phyloP scores from a whole-genome alignment of 2,797 vertebrate genomes.

The Rhinatrema bivittatum region DNA sequence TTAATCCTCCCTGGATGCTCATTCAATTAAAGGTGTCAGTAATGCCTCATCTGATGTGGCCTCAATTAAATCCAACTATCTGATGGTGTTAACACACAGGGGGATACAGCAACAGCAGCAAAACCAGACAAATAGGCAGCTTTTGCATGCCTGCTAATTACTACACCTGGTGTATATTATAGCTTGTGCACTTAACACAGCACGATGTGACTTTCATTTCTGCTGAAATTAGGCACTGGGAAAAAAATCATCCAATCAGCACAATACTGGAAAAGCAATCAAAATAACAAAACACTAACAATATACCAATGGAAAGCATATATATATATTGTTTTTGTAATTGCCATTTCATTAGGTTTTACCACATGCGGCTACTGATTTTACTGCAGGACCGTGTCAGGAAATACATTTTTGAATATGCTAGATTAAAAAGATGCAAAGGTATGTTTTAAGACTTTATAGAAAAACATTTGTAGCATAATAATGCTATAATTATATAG shows the following conservation, averaged over 20 bases:
- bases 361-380: no score
- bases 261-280: conserved; percentile 10
- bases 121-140: conserved; percentile 67
- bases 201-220: conserved; percentile 44
- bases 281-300: conserved; percentile 1
- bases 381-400: no score
- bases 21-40: conserved; percentile 84
- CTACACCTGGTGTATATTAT: conserved; percentile 78
- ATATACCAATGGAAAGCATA: conserved; percentile 14
- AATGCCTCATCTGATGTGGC: conserved; percentile 80
- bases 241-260: conserved; percentile 6
- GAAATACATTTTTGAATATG: no score
- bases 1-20: conserved; percentile 80
- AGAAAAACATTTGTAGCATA: no score
- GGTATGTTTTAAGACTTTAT: no score
- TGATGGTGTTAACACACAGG: conserved; percentile 73
- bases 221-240: conserved; percentile 9
- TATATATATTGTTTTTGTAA: not conserved
- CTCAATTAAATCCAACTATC: conserved; percentile 81
- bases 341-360: no score
- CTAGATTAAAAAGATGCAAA: no score
- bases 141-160: conserved; percentile 69
- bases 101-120: conserved; percentile 70
- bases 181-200: conserved; percentile 55
- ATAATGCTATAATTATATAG: no score